These are phyloP conservation scores for Uromys caudimaculatus DNA, from an alignment of 2,797 vertebrate genomes.

Conservation along the genomic window DNA sequence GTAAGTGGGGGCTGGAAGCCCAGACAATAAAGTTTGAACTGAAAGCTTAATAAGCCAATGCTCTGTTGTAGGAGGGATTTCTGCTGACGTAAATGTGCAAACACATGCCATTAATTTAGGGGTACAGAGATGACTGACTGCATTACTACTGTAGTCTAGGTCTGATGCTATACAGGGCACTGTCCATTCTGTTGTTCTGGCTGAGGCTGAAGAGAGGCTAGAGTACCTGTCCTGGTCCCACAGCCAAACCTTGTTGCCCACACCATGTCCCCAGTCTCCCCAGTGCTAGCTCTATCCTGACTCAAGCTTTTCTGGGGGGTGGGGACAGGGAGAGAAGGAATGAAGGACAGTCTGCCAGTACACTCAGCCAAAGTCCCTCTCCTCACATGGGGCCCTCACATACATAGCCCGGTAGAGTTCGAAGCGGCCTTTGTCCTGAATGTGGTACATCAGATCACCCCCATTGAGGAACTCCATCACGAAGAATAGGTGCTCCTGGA, in stretches of 20 bases:
- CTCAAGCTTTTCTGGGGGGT: background rate
- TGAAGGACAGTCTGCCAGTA: background rate
- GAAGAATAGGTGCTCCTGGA: constrained; percentile 98
- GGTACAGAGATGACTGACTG: background rate
- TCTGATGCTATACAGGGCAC: background rate
- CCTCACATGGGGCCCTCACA: constrained; percentile 77
- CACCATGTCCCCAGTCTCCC: background rate
- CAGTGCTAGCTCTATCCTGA: background rate
- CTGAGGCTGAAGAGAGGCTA: background rate
- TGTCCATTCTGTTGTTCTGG: background rate
- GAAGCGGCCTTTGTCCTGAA: constrained; percentile 98
- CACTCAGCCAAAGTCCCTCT: background rate
- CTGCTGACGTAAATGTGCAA: rapidly evolving
- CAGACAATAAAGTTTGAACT: background rate
- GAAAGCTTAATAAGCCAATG: background rate
- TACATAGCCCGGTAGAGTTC: constrained; percentile 95
- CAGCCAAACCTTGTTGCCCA: background rate
- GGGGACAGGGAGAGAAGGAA: background rate
- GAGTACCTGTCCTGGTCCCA: background rate
- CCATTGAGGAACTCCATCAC: constrained; percentile 99
- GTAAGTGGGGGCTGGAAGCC: background rate
- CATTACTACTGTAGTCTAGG: background rate
- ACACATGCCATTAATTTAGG: background rate
- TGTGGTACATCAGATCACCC: constrained; percentile 99
- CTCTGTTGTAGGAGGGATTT: background rate